Conservation (phyloP, 2,888 invertebrate genomes). For the Cremastinae sp. region DNA sequence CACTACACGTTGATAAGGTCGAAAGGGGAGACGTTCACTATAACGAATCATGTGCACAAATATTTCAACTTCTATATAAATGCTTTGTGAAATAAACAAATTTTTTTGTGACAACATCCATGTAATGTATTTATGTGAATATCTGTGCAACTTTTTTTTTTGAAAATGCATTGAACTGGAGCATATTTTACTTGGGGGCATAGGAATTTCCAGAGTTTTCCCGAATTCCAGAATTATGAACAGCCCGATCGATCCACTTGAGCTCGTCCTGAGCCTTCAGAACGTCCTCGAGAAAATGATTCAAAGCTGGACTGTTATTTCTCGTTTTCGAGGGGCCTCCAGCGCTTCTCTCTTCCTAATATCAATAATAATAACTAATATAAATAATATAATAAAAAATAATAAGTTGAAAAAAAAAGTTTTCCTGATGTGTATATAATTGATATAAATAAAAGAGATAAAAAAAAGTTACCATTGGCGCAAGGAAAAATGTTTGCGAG, state of each 20-base stretch:
- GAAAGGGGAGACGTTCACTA: no score
- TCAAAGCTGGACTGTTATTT: conserved; percentile 65
- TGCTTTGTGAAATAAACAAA: no score
- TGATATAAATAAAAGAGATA: background rate
- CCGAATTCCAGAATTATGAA: conserved; percentile 42
- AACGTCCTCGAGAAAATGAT: conserved; percentile 70
- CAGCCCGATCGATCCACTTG: conserved; percentile 72
- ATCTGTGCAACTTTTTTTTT: no score
- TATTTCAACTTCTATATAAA: no score
- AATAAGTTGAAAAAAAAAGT: background rate
- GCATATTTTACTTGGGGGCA: conserved; percentile 38
- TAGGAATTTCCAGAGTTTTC: background rate
- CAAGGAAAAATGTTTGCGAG: no score
- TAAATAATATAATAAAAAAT: conserved; percentile 12
- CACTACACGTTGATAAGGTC: no score
- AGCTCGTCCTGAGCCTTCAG: conserved; percentile 70
- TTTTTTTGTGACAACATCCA: no score
- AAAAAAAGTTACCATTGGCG: no score
- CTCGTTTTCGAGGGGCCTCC: conserved; percentile 31
- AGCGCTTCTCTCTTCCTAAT: conserved; percentile 6
- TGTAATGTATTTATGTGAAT: no score
- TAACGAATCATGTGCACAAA: no score
- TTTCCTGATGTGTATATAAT: background rate
- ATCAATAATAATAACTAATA: conserved; percentile 39
- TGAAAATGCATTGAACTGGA: no score